phyloP scores from a whole-genome alignment of 2,888 invertebrate species.

The Polymixis lichenea region DNA sequence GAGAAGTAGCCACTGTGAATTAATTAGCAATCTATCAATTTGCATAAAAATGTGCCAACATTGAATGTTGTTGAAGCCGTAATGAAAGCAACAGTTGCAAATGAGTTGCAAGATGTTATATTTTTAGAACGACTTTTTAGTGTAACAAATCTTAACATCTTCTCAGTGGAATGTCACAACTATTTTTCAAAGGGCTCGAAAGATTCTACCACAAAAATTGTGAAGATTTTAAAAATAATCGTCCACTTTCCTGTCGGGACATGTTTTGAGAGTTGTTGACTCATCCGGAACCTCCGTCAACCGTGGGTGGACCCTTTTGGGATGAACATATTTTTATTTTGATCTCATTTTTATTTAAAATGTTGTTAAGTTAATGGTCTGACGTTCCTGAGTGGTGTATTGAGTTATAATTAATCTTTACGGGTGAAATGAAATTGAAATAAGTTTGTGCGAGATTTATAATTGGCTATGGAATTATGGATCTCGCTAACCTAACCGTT shows the following conservation, averaged over 20 bases:
- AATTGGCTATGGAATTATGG: background rate
- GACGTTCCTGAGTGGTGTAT: slow-evolving; percentile 20
- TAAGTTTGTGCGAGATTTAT: background rate
- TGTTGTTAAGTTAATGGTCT: slow-evolving; percentile 51
- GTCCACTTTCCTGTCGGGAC: slow-evolving; percentile 72
- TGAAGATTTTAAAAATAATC: slow-evolving; percentile 50
- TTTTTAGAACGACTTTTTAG: background rate
- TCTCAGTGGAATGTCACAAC: background rate
- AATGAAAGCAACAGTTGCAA: slow-evolving; percentile 14
- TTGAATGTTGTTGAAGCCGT: slow-evolving; percentile 5
- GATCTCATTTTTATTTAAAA: slow-evolving; percentile 40
- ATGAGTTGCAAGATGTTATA: slow-evolving; percentile 10
- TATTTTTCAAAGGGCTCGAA: slow-evolving; percentile 25
- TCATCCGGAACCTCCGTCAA: slow-evolving; percentile 66
- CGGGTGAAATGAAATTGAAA: slow-evolving; percentile 2
- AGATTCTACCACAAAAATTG: slow-evolving; percentile 13
- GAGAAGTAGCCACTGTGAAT: slow-evolving; percentile 1
- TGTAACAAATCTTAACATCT: background rate
- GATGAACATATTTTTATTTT: slow-evolving; percentile 43
- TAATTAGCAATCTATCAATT: slow-evolving; percentile 31
- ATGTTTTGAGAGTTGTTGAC: slow-evolving; percentile 69
- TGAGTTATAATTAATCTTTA: slow-evolving; percentile 22
- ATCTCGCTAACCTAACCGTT: background rate
- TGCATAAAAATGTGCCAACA: slow-evolving; percentile 33
- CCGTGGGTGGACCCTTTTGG: slow-evolving; percentile 64